Evolutionary conservation across 2,113 vertebrate genomes (phyloP), one percentile per base, ranked within the genome.

Genomic region (Actinemys pallida): DNA sequence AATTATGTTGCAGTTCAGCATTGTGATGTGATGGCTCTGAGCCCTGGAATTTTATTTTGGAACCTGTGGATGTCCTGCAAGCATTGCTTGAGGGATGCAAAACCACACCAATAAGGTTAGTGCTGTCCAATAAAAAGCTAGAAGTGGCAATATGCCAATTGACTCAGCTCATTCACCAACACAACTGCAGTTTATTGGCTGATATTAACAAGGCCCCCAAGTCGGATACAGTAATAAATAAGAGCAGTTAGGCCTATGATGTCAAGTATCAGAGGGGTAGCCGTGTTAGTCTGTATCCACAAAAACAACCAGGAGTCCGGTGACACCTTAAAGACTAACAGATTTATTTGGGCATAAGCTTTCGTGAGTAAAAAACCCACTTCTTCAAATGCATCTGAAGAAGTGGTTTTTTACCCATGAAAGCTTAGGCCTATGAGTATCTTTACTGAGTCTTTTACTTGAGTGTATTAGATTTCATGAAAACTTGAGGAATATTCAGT

Each of bases 101-200:
- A 89, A 31, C 14, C 0, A 0, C 56, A 35, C 11, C 50, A 53
- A 87, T 76, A 82, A 83, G 90, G 31, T 17, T 65, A 72, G 35
- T 83, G 62, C 95, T 88, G 85, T 81, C 83, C 95, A 81, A 89
- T 50, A 59, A 90, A 62, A 85, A 53, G 49, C 84, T 92, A 16
- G 75, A 90, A 76, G 91, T 4, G 0, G 92, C 95, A 83, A 80
- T 0, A 49, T 72, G 86, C 87, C 94, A 95, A 94, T 94, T 95
- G 93, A 90, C 81, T 93, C 5, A 54, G 65, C 3, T 47, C 88
- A 87, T 47, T 12, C 86, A 95, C 92, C 79, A 81, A 22, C 78
- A 93, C 56, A 90, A 88, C 83, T 0, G 0, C 2, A n/a, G 22
- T 1, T 0, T 6, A 49, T 78, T 14, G n/a, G 27, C 49, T 81